phyloP scores from a whole-genome alignment of 2,888 invertebrate species.

The Bombylius major region DNA sequence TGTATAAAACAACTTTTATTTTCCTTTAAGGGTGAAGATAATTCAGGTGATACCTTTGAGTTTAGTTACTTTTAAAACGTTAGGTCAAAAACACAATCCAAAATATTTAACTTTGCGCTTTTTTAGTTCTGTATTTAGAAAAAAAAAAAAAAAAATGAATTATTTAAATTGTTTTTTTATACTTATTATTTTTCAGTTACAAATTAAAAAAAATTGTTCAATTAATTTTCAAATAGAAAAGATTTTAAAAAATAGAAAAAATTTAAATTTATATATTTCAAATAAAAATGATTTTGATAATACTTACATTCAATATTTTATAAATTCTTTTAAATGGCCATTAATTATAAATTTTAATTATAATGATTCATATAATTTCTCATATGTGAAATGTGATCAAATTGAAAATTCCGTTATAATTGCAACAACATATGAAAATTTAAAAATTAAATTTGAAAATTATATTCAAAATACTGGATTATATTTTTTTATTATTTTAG shows the following conservation, averaged over 20 bases:
- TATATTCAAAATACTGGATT: background rate
- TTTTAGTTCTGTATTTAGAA: too few species aligned
- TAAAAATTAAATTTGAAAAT: background rate
- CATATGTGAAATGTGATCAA: background rate
- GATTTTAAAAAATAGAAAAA: background rate
- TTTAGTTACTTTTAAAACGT: too few species aligned
- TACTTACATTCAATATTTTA: background rate
- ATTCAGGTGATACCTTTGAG: too few species aligned
- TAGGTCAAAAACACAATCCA: too few species aligned
- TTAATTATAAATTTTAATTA: background rate
- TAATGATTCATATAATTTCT: background rate
- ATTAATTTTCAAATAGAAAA: too few species aligned
- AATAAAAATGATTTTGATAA: background rate
- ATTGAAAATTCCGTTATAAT: background rate
- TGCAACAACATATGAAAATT: background rate
- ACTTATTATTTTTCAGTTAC: too few species aligned
- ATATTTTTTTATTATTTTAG: conserved; percentile 1
- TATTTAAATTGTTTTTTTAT: too few species aligned
- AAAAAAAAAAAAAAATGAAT: too few species aligned
- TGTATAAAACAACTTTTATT: too few species aligned
- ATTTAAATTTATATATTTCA: background rate
- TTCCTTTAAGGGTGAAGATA: too few species aligned
- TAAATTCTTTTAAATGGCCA: background rate
- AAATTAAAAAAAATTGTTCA: too few species aligned
- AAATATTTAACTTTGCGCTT: too few species aligned